These are phyloP conservation scores for Macroteleia sp. DNA, from an alignment of 2,888 invertebrate species.

Conservation along the genomic window DNA sequence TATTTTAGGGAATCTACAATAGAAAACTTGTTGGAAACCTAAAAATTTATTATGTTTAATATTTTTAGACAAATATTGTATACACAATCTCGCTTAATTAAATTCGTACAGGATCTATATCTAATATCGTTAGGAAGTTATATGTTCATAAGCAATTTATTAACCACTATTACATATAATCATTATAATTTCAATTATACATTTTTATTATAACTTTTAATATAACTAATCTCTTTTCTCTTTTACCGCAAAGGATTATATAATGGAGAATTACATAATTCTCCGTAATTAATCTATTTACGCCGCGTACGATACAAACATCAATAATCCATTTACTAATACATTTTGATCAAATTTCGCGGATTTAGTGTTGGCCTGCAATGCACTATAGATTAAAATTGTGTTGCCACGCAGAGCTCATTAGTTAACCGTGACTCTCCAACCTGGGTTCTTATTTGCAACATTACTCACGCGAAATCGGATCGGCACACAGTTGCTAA, in stretches of 20 bases:
- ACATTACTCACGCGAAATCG: constrained; percentile 62
- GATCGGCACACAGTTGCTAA: constrained; percentile 7
- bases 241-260: neutral
- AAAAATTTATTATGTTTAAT: no score
- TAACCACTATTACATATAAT: no score
- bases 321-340: constrained; percentile 78
- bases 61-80: no score
- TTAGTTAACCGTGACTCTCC: constrained; percentile 73
- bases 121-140: no score
- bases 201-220: no score
- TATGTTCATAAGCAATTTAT: no score
- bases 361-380: constrained; percentile 68
- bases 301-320: constrained; percentile 68
- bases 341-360: constrained; percentile 77
- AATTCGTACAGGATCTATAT: no score
- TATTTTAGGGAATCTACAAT: no score
- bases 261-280: constrained; percentile 70
- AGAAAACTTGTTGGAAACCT: no score
- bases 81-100: no score
- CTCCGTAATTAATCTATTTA: constrained; percentile 79
- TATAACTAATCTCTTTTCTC: no score
- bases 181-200: no score
- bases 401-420: constrained; percentile 72
- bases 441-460: constrained; percentile 70
- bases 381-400: constrained; percentile 77